A percentile compares a stretch with the other conserved stretches of the same genome.
These are phyloP conservation scores for Phocoena phocoena DNA, from an alignment of 2,113 vertebrate genomes.

Conservation along the genomic window DNA sequence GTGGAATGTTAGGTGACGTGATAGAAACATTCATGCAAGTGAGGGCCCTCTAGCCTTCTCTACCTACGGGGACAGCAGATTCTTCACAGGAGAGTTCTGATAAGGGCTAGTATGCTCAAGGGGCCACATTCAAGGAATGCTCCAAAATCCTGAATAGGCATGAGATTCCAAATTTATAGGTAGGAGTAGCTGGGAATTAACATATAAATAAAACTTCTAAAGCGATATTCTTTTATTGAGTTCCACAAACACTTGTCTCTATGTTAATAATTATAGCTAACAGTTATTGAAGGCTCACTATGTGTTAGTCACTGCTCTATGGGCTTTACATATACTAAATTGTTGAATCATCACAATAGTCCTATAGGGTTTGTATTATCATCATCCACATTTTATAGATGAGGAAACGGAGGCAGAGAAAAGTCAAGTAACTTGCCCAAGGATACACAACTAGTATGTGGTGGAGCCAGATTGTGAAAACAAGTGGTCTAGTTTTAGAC, in stretches of 20 bases:
- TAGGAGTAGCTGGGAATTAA: not conserved
- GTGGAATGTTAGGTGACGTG: not conserved
- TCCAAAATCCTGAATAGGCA: not conserved
- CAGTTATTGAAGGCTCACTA: not conserved
- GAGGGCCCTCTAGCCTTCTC: not conserved
- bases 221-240: slow-evolving; percentile 23
- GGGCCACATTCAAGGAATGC: not conserved
- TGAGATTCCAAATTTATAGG: not conserved
- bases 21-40: not conserved
- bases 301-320: not conserved
- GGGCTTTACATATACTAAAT: not conserved
- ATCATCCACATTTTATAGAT: not conserved
- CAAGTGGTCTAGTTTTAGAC: not conserved
- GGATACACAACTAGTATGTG: not conserved
- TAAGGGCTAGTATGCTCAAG: not conserved
- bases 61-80: not conserved
- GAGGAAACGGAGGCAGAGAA: slow-evolving; percentile 12
- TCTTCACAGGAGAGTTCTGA: not conserved
- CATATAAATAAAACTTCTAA: slow-evolving; percentile 11
- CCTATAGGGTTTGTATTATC: not conserved
- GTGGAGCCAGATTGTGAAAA: not conserved
- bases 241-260: not conserved
- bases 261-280: not conserved
- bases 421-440: not conserved
- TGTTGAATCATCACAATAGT: not conserved